Percentiles rank a stretch among this genome's conserved stretches.
These are phyloP conservation scores for Porites rus DNA, from an alignment of 92 coral and sea anemone species.

Conservation along the genomic window DNA sequence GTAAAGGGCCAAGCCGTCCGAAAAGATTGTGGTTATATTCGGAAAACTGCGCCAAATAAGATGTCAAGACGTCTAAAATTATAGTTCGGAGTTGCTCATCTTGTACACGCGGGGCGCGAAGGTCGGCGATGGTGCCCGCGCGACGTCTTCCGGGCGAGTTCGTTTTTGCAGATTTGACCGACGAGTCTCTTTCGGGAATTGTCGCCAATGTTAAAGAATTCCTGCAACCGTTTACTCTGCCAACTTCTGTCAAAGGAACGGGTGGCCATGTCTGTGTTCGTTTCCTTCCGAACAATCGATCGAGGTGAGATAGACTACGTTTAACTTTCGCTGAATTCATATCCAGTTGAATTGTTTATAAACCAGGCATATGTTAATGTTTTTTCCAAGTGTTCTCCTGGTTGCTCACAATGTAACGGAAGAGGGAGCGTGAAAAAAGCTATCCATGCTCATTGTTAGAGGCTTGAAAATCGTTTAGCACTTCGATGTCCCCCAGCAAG, in stretches of 20 bases:
- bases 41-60: slow-evolving; percentile 71
- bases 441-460: neutral
- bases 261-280: slow-evolving; percentile 67
- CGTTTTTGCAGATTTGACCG: slow-evolving; percentile 36
- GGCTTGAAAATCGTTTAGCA: neutral
- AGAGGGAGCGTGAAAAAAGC: neutral
- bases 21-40: slow-evolving; percentile 69
- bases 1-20: slow-evolving; percentile 64
- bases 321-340: slow-evolving; percentile 17
- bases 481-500: neutral
- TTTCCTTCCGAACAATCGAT: slow-evolving; percentile 40
- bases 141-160: slow-evolving; percentile 23
- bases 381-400: neutral
- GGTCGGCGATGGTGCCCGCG: slow-evolving; percentile 37
- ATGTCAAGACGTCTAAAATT: slow-evolving; percentile 68
- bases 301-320: slow-evolving; percentile 9
- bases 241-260: slow-evolving; percentile 3
- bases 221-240: slow-evolving; percentile 18
- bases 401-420: slow-evolving; percentile 9
- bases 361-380: neutral
- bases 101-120: slow-evolving; percentile 44
- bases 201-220: slow-evolving; percentile 41
- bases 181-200: slow-evolving; percentile 59
- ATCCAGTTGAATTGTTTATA: neutral
- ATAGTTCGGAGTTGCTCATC: slow-evolving; percentile 61